Base-by-base conservation (phyloP, 1,140 invertebrate species). In the Brachionus plicatilis region DNA sequence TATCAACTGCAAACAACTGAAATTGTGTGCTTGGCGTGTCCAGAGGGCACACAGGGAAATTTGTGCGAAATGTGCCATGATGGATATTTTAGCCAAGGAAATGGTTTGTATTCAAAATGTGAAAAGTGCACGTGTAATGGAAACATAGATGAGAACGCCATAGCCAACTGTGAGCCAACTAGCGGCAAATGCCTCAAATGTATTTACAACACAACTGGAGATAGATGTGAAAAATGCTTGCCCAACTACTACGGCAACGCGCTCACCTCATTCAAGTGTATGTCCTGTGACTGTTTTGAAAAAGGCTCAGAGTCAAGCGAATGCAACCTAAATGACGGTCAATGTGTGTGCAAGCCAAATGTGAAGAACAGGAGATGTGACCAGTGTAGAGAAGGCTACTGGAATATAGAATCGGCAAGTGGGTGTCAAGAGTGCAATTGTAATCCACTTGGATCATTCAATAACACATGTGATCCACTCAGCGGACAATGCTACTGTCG, bases 111-210 rank as follows among this genome's bases (percentile, higher is more conserved):
- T 27, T 43, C 17, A 29, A 37, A 47, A 3, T 99, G 97, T 88
- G 91, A 92, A 86, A 92, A 92, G 84, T 99, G 97, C 88, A 94
- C 95, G 65, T 99, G 97, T 87, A 99, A 96, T 88, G 93, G 93
- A 33, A 99, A 99, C 87, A 95, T 99, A 45, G 97, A 99, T 88
- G 92, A 93, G 0, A 98, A 90, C 85, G 88, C 88, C 84, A 87
- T 90, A 20, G 87, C 86, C 1, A 90, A 90, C 86, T 90, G 89
- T 86, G 87, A 90, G 84, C 86, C 95, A 47, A 94, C 93, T 11
- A 96, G 94, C 27, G 97, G 97, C 53, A 94, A 96, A 88, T 99
- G 97, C 92, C 89, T 96, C 0, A 98, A 97, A 88, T 99, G 97
- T 89, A 96, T 98, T 84, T 95, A 98, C 88, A 97, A 97, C 87